Conservation (phyloP, 2,113 vertebrate species). For the Camelus bactrianus region DNA sequence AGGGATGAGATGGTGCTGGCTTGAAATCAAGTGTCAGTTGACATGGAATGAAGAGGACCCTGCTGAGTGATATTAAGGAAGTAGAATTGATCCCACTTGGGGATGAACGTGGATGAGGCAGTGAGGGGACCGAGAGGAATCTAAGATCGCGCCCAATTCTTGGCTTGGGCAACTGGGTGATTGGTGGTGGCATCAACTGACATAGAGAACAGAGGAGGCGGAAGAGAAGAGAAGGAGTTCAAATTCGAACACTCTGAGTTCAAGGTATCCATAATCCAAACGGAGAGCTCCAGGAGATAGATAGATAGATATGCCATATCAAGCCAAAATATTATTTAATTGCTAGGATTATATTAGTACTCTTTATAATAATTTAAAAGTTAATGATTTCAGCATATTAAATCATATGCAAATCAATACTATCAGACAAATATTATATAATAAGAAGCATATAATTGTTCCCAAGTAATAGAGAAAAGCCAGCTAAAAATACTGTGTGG, state of each 20-base stretch:
- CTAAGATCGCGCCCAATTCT: neutral
- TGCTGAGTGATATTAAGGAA: neutral
- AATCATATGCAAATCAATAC: slow-evolving; percentile 30
- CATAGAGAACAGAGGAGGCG: neutral
- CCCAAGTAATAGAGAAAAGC: neutral
- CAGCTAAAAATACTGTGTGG: slow-evolving; percentile 4
- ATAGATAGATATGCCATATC: neutral
- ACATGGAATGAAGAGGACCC: neutral
- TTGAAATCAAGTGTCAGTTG: neutral
- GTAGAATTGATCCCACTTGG: neutral
- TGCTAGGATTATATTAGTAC: neutral
- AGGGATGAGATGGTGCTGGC: neutral
- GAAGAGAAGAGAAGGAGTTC: neutral
- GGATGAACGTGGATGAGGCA: neutral
- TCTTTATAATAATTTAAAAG: slow-evolving; percentile 63
- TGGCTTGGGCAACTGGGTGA: neutral
- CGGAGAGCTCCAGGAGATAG: neutral
- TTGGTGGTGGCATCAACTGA: neutral
- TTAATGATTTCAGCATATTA: slow-evolving; percentile 40
- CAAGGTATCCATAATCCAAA: neutral
- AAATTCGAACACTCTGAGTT: neutral
- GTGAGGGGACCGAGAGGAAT: neutral
- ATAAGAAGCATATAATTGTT: slow-evolving; percentile 25
- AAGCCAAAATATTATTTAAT: slow-evolving; percentile 37
- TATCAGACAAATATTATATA: slow-evolving; percentile 47